These are phyloP conservation scores for Circaetus gallicus DNA, from an alignment of 2,113 vertebrate genomes.

Conservation along the genomic window DNA sequence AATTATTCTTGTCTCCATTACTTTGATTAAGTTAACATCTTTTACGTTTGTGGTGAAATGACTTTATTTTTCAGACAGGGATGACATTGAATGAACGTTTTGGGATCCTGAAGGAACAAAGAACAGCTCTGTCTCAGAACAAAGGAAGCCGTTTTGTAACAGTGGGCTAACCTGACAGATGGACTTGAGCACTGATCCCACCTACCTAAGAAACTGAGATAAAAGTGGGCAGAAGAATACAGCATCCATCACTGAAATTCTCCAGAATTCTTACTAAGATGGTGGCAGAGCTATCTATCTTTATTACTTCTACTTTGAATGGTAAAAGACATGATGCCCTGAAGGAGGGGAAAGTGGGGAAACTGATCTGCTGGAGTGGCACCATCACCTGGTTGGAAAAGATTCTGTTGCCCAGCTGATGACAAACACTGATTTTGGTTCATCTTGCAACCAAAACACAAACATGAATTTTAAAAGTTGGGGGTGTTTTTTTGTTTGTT, in stretches of 20 bases:
- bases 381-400: slow-evolving; percentile 33
- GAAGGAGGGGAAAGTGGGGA: slow-evolving; percentile 22
- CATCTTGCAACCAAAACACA: slow-evolving; percentile 29
- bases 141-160: slow-evolving; percentile 93
- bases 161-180: slow-evolving; percentile 74
- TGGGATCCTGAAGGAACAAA: slow-evolving; percentile 90
- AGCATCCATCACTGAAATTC: slow-evolving; percentile 52
- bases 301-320: slow-evolving; percentile 63
- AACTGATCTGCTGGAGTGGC: background rate
- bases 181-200: slow-evolving; percentile 26
- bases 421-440: slow-evolving; percentile 34
- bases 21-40: background rate
- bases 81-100: slow-evolving; percentile 95
- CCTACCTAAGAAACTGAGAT: slow-evolving; percentile 30
- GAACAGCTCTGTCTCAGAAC: slow-evolving; percentile 76
- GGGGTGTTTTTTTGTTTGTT: slow-evolving; percentile 2
- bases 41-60: background rate
- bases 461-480: background rate
- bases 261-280: slow-evolving; percentile 64
- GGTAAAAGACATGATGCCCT: slow-evolving; percentile 43
- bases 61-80: slow-evolving; percentile 78
- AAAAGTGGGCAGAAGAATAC: slow-evolving; percentile 39
- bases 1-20: background rate
- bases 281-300: slow-evolving; percentile 56
- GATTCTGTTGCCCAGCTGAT: slow-evolving; percentile 44